Percentiles rank a stretch among this genome's conserved stretches.
Evolutionary conservation across 92 coral and sea anemone genomes (phyloP).

Genomic region (Meandrina meandrites): DNA sequence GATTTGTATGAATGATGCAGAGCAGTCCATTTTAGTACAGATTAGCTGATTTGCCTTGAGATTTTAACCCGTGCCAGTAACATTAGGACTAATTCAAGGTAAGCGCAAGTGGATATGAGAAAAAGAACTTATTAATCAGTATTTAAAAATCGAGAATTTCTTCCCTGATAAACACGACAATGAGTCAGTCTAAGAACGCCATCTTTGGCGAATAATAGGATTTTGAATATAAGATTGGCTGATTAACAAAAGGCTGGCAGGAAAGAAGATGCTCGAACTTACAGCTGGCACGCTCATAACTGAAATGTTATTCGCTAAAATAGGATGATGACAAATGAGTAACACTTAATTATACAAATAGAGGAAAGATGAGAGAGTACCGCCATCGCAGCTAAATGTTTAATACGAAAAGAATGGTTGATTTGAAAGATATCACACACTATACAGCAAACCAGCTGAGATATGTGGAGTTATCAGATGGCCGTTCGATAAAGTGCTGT

Average conservation of each 20-base stretch:
- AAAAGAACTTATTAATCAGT: too few relatives aligned
- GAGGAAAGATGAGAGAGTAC: background rate
- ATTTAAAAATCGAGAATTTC: background rate
- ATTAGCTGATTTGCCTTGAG: too few relatives aligned
- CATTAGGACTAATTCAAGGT: too few relatives aligned
- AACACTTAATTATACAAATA: background rate
- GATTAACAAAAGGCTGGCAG: background rate
- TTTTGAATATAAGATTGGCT: background rate
- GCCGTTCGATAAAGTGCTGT: background rate
- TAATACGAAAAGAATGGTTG: background rate
- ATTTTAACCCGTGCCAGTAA: too few relatives aligned
- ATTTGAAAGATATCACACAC: background rate
- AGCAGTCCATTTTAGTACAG: too few relatives aligned
- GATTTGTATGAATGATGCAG: too few relatives aligned
- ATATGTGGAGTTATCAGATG: background rate
- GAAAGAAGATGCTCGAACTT: background rate
- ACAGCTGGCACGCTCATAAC: background rate
- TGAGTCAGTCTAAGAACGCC: background rate
- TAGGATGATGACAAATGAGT: background rate
- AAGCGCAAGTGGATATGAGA: too few relatives aligned
- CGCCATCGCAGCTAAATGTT: background rate
- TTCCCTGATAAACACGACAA: background rate
- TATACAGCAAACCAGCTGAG: background rate
- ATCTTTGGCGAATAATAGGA: too few relatives aligned
- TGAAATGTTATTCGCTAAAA: background rate